Evolutionary conservation across 2,797 vertebrate species (phyloP).

Genomic region (Lerista edwardsae): DNA sequence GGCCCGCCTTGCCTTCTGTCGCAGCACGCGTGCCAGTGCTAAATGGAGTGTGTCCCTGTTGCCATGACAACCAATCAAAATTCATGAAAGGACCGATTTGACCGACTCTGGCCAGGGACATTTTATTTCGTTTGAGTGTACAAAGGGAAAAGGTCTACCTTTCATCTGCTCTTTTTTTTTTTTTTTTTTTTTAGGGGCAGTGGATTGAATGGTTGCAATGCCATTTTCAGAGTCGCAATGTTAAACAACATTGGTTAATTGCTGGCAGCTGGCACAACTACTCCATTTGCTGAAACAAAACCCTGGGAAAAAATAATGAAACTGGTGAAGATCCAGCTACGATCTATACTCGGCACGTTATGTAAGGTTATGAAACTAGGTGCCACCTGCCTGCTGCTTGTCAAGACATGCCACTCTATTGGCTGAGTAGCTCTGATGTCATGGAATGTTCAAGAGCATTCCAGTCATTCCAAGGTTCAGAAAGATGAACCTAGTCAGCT

Average conservation of each 20-base stretch:
- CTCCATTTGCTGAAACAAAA: not conserved
- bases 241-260: conserved; percentile 32
- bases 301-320: no score
- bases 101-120: conserved; percentile 45
- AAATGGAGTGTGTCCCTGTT: conserved; percentile 62
- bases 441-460: not conserved
- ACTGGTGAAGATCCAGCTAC: not conserved
- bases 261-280: conserved; percentile 18
- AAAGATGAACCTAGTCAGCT: not conserved
- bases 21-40: conserved; percentile 41
- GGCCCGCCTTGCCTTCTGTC: conserved; percentile 45
- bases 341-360: not conserved
- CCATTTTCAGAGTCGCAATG: conserved; percentile 34
- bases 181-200: not conserved
- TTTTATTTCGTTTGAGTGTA: conserved; percentile 57
- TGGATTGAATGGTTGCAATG: conserved; percentile 47
- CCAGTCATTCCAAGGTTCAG: not conserved
- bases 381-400: no score
- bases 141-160: conserved; percentile 28
- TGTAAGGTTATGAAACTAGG: not conserved
- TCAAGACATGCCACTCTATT: not conserved
- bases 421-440: not conserved
- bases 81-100: conserved; percentile 56
- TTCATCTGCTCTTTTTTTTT: conserved; percentile 49
- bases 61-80: conserved; percentile 66